Base-by-base conservation (phyloP, 2,797 vertebrate species). In the Falco naumanni region DNA sequence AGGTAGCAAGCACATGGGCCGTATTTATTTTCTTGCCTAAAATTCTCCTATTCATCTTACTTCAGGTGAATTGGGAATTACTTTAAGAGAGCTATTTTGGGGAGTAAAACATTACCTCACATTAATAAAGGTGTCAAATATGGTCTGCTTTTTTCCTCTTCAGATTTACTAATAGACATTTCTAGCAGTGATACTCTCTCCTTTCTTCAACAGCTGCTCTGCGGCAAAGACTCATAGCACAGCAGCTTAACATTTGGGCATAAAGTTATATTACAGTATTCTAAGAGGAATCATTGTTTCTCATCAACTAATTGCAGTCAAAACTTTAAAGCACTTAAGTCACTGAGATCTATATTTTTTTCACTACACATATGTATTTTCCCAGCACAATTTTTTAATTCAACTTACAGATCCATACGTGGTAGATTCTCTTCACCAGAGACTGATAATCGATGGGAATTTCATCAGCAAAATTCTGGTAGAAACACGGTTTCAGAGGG, bases 401-500 rank as follows among this genome's bases (percentile, higher is more conserved):
- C 50, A 78, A 97, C 99, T 98, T 97, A 99, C 99, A 98, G 93
- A 99, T 98, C 99, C 99, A 99, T 51, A 99, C 98, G 1, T 95
- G 98, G 98, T 99, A 99, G 95, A 99, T 98, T 94, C 98, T 98
- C 94, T 98, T 98, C 95, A 99, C 98, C 95, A 99, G 94, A 53
- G 97, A 97, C 89, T 98, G 98, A 90, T 99, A 97, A 16, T 98
- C 98, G 0, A 97, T 96, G 29, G 99, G 99, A 12, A 99, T 99
- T 90, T 99, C 99, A 9, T 99, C 99, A 0, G 99, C 98, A 22
- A 99, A 98, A 64, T 99, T 99, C 87, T 99, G 99, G 95, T 99
- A 99, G 98, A 99, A 99, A 89, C 99, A 99, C 2, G 99, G 99
- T 83, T 99, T 99, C 92, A 99, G 97, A 17, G 98, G 98, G 45